Base-by-base conservation (phyloP, 2,888 invertebrate species). In the Idaea biselata region DNA sequence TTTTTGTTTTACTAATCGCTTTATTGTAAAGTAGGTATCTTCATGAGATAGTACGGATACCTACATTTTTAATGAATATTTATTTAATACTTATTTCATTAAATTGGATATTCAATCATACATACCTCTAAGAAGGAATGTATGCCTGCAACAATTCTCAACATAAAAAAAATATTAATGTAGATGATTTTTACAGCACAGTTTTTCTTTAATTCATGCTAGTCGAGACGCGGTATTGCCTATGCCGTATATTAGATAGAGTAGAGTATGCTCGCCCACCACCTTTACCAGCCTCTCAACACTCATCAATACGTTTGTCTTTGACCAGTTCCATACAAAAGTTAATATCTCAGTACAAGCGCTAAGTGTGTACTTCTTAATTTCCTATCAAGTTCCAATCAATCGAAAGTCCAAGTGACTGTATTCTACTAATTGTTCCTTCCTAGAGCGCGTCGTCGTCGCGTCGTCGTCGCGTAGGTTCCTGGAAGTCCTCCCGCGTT, bases 401-500 rank as follows among this genome's bases (percentile, higher is more conserved):
- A 72, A 70, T 63, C 70, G 73, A 70, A 75, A 78, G 69, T 73
- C n/a, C 64, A 68, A 65, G 66, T 74, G 75, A 78, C 80, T 78
- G 75, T 25, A 25, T 78, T 75, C 73, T 72, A 73, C 69, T 68
- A 75, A 80, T 83, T 82, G 81, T 88, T 83, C 80, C 83, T 78
- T 77, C 76, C 80, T 78, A 72, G 73, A 71, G 76, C 73, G 25
- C 25, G 25, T 25, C 25, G 25, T 44, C 44, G 44, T 44, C 44
- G 44, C n/a, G n/a, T n/a, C n/a, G 8, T 44, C 44, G 72, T 73
- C 75, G 74, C 68, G 75, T 79, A 78, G 73, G 80, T 76, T 83
- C 82, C 84, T 72, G 77, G 18, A 18, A 56, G 56, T 82, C 76
- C 83, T 78, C 80, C 80, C 80, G 80, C 84, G 84, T 79, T 83